Evolutionary conservation across 2,113 vertebrate genomes (phyloP).

Genomic region (Sorex araneus): DNA sequence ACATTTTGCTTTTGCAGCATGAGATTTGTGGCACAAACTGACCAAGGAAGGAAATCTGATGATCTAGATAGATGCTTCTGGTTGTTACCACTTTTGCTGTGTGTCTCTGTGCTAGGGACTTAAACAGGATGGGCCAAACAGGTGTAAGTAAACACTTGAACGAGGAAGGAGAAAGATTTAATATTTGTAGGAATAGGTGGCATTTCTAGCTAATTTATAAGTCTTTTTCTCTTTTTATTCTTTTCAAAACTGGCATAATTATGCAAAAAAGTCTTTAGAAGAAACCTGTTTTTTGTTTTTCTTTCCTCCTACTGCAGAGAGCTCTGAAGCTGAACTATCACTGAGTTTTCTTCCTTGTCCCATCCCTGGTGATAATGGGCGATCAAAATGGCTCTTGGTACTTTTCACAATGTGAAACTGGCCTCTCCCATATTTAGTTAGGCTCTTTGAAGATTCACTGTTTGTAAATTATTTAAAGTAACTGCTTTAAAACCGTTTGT

Average conservation of each 20-base stretch:
- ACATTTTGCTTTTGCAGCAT: conserved; percentile 68
- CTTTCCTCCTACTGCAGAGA: background rate
- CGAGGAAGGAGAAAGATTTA: conserved; percentile 29
- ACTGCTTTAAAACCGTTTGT: conserved; percentile 31
- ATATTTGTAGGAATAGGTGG: conserved; percentile 45
- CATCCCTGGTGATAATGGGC: background rate
- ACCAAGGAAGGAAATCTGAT: conserved; percentile 79
- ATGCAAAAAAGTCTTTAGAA: background rate
- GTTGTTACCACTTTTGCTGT: conserved; percentile 48
- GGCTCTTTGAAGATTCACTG: background rate
- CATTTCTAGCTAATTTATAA: conserved; percentile 49
- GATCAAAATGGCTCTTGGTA: background rate
- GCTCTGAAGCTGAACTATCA: background rate
- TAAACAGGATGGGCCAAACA: conserved; percentile 44
- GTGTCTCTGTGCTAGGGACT: conserved; percentile 19
- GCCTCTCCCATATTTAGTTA: background rate
- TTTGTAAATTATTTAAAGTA: conserved; percentile 61
- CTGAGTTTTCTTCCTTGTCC: background rate
- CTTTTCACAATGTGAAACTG: conserved; percentile 10
- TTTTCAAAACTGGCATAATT: conserved; percentile 51
- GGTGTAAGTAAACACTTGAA: conserved; percentile 59
- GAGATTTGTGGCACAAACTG: conserved; percentile 77
- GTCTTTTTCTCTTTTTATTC: conserved; percentile 25
- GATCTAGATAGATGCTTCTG: conserved; percentile 74
- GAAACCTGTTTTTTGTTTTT: background rate